Evolutionary conservation across 2,113 vertebrate genomes (phyloP).

Genomic region (Gallinago media): DNA sequence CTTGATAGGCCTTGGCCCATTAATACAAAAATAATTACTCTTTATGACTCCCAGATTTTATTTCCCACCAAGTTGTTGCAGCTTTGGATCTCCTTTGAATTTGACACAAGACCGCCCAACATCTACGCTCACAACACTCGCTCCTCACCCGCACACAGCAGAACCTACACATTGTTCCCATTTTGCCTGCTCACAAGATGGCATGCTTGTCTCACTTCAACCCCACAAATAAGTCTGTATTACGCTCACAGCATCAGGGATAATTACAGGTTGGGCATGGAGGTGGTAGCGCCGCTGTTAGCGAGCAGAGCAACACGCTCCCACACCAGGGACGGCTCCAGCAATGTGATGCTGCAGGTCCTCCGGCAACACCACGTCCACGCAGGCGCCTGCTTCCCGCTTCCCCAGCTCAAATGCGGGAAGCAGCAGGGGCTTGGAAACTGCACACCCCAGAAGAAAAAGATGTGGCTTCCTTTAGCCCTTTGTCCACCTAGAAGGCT

Average conservation of each 20-base stretch:
- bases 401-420: accelerated
- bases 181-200: constrained; percentile 61
- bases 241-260: not conserved
- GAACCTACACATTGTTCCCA: not conserved
- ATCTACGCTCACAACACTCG: accelerated
- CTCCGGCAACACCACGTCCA: accelerated
- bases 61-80: not conserved
- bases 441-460: not conserved
- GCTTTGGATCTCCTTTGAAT: not conserved
- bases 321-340: not conserved
- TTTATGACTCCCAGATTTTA: not conserved
- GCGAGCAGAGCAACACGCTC: not conserved
- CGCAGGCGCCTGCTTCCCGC: accelerated
- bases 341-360: accelerated
- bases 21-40: not conserved
- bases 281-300: not conserved
- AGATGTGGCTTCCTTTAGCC: not conserved
- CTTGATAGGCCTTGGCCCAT: not conserved
- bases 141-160: accelerated
- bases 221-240: not conserved
- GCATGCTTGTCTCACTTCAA: constrained; percentile 42
- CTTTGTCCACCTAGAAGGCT: not conserved
- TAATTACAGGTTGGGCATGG: constrained; percentile 45
- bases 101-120: not conserved
- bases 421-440: not conserved